These are phyloP conservation scores for Thaumatotibia leucotreta DNA, from an alignment of 1,140 invertebrate genomes.

Conservation along the genomic window DNA sequence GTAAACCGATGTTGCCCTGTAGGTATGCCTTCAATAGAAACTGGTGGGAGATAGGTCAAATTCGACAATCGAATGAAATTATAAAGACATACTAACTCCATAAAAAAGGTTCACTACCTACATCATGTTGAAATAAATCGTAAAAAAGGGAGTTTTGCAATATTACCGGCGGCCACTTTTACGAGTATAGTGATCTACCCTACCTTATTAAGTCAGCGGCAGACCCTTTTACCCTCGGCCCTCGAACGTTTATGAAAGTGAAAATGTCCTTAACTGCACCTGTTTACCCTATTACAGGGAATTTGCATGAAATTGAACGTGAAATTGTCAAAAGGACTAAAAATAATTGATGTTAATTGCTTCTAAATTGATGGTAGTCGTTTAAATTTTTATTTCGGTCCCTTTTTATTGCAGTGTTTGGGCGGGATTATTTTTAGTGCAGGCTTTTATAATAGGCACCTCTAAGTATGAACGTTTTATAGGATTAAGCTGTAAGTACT, in stretches of 20 bases:
- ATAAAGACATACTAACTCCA: background rate
- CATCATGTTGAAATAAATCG: slow-evolving; percentile 37
- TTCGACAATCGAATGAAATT: background rate
- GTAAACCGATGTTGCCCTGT: too few relatives aligned
- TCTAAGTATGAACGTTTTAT: too few relatives aligned
- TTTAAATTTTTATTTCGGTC: slow-evolving; percentile 20
- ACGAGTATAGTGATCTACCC: slow-evolving; percentile 48
- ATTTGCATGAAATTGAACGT: slow-evolving; percentile 16
- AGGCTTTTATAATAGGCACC: background rate
- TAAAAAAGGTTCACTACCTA: slow-evolving; percentile 20
- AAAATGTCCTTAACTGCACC: slow-evolving; percentile 56
- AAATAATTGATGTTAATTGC: slow-evolving; percentile 27
- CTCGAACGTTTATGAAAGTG: slow-evolving; percentile 53
- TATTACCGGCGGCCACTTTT: slow-evolving; percentile 41
- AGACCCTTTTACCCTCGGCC: slow-evolving; percentile 41
- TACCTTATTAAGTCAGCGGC: slow-evolving; percentile 59
- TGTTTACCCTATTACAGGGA: slow-evolving; percentile 37
- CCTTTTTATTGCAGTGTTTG: background rate
- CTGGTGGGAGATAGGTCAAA: too few relatives aligned
- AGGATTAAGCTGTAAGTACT: too few relatives aligned
- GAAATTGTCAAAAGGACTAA: slow-evolving; percentile 14
- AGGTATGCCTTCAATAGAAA: too few relatives aligned
- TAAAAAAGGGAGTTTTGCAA: slow-evolving; percentile 46
- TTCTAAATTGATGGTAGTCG: slow-evolving; percentile 17
- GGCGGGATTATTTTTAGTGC: background rate